phyloP scores from a whole-genome alignment of 2,797 vertebrate species.

The Trachurus trachurus region DNA sequence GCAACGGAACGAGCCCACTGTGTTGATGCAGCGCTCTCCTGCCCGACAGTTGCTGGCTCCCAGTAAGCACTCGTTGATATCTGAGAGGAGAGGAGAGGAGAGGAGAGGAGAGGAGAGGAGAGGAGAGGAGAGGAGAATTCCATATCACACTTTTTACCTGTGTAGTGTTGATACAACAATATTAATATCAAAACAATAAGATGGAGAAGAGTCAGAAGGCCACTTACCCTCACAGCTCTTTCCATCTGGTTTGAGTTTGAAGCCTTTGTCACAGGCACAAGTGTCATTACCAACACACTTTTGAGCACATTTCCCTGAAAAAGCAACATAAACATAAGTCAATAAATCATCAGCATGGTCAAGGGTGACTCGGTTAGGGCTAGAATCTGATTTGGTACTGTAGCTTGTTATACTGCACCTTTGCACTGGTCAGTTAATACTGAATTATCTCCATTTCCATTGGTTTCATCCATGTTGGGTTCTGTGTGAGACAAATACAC shows the following conservation, averaged over 20 bases:
- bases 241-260: slow-evolving; percentile 91
- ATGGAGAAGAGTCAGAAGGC: too few species aligned
- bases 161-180: neutral
- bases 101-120: neutral
- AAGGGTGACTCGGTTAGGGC: too few species aligned
- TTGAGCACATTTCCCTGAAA: slow-evolving; percentile 91
- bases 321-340: slow-evolving; percentile 21
- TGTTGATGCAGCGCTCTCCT: slow-evolving; percentile 95
- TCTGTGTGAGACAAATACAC: slow-evolving; percentile 50
- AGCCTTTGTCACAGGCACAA: slow-evolving; percentile 92
- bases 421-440: slow-evolving; percentile 86
- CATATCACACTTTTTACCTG: neutral
- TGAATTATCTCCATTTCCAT: slow-evolving; percentile 78
- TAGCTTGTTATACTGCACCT: slow-evolving; percentile 81
- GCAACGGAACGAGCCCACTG: slow-evolving; percentile 92
- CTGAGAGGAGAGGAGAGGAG: slow-evolving; percentile 70
- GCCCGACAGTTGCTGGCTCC: slow-evolving; percentile 89
- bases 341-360: neutral
- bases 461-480: slow-evolving; percentile 30
- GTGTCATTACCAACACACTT: slow-evolving; percentile 89
- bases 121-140: neutral
- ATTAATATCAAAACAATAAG: neutral
- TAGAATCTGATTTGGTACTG: neutral
- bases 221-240: slow-evolving; percentile 92
- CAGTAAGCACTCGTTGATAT: slow-evolving; percentile 95